These are phyloP conservation scores for Drosophila pruinosa DNA, from an alignment of 1,140 invertebrate species.

Conservation along the genomic window DNA sequence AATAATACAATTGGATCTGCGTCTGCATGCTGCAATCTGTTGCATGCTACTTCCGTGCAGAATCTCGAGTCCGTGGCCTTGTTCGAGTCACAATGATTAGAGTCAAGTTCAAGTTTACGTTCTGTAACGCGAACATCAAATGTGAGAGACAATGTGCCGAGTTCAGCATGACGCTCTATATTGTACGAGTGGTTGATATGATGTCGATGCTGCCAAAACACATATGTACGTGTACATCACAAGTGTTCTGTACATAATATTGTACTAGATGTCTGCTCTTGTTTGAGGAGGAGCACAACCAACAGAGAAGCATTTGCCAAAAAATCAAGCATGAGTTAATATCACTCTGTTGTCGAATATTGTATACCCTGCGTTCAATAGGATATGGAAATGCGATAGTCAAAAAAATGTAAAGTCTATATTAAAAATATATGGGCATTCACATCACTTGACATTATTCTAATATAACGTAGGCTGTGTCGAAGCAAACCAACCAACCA, in stretches of 20 bases:
- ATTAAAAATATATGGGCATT: not conserved
- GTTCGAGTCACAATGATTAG: slow-evolving; percentile 7
- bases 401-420: no score
- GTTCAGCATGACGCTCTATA: slow-evolving; percentile 12
- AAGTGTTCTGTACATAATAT: slow-evolving; percentile 1
- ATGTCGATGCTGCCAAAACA: slow-evolving; percentile 30
- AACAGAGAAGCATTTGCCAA: slow-evolving; percentile 49
- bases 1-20: slow-evolving; percentile 14
- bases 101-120: slow-evolving; percentile 71
- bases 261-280: slow-evolving; percentile 21
- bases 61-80: not conserved
- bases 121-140: slow-evolving; percentile 1
- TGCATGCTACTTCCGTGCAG: slow-evolving; percentile 23
- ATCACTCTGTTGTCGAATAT: not conserved
- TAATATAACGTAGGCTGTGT: no score
- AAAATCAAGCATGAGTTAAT: not conserved
- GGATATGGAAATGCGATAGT: no score
- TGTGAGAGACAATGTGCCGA: slow-evolving; percentile 22
- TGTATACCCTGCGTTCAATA: not conserved
- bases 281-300: slow-evolving; percentile 1
- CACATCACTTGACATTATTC: not conserved
- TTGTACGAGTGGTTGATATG: slow-evolving; percentile 7
- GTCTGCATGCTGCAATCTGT: slow-evolving; percentile 16
- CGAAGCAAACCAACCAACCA: no score
- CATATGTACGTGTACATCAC: not conserved